Evolutionary conservation across 2,888 invertebrate species (phyloP), one percentile per base, ranked within the genome.

Genomic region (Idaea biselata): DNA sequence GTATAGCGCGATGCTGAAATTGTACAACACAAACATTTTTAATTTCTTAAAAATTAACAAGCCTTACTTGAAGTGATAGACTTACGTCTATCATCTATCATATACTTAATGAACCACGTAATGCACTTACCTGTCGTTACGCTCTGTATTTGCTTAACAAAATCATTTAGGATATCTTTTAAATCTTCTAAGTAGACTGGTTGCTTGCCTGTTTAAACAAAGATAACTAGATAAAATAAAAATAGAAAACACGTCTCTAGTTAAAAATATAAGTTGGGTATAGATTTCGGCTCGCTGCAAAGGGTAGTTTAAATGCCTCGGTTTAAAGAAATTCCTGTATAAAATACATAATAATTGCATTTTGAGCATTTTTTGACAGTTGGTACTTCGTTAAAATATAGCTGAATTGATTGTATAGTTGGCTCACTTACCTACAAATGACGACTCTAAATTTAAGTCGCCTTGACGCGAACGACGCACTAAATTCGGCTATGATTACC

Each of bases 171-270:
- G 1, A 83, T 83, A 56, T 78, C 79, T 59, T 82, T 73, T 57
- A 89, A 75, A 65, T 89, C 88, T 6, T 84, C 83, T 75, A 82
- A 74, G 54, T 78, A 82, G 0, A 89, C 77, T 0, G 82, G 80
- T 59, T 66, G 68, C 44, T 44, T 44, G 0, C 44, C 44, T 44
- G 58, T 8, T 57, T 6, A 59, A 69, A 73, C 69, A 58, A 44
- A 44, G 44, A 14, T 44, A 14, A 44, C 14, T 44, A 44, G 11
- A 8, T 44, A 44, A 61, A 66, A 64, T 63, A 58, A 64, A n/a
- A 62, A 61, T 57, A 58, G 32, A 44, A 44, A 44, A 44, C n/a
- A 14, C 11, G 2, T 8, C 0, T 11, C 11, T 14, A 44, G 44
- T 44, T 8, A 6, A 1, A 25, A 25, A 25, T 25, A 25, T 25